Evolutionary conservation across 2,888 invertebrate genomes (phyloP).

Genomic region (Synergus laeviventris): DNA sequence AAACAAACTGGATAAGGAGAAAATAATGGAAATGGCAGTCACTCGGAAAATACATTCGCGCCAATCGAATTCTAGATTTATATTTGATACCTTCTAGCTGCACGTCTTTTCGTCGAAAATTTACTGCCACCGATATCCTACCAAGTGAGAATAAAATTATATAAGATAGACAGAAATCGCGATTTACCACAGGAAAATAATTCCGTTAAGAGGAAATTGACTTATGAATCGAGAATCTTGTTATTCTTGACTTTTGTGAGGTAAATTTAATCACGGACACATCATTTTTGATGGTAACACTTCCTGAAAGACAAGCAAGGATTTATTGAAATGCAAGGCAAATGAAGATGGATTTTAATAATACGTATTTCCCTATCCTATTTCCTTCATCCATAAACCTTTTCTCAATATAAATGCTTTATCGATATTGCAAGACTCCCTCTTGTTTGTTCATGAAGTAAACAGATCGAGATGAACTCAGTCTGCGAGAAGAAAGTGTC

Average conservation of each 20-base stretch:
- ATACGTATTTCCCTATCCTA: not conserved
- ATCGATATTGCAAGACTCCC: not conserved
- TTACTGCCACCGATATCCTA: slow-evolving; percentile 9
- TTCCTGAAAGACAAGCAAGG: not conserved
- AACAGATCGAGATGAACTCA: not conserved
- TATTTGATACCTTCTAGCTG: slow-evolving; percentile 43
- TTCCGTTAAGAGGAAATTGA: not conserved
- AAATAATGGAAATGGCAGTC: slow-evolving; percentile 57
- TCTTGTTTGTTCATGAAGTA: not conserved
- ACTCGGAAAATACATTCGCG: slow-evolving; percentile 53
- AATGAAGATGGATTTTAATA: not conserved
- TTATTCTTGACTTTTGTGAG: not conserved
- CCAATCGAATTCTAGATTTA: slow-evolving; percentile 50
- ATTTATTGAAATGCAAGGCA: not conserved
- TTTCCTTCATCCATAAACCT: not conserved
- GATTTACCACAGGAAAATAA: not conserved
- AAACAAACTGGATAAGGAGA: slow-evolving; percentile 55
- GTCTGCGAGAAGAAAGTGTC: not conserved
- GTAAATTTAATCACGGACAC: not conserved
- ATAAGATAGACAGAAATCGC: not conserved
- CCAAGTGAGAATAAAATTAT: slow-evolving; percentile 24
- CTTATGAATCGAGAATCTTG: no score
- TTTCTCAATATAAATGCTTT: not conserved
- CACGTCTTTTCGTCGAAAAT: slow-evolving; percentile 21
- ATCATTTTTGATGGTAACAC: not conserved